A percentile compares a stretch with the other conserved stretches of the same genome.
phyloP scores from a whole-genome alignment of 1,140 invertebrate species.

The Thrips palmi region DNA sequence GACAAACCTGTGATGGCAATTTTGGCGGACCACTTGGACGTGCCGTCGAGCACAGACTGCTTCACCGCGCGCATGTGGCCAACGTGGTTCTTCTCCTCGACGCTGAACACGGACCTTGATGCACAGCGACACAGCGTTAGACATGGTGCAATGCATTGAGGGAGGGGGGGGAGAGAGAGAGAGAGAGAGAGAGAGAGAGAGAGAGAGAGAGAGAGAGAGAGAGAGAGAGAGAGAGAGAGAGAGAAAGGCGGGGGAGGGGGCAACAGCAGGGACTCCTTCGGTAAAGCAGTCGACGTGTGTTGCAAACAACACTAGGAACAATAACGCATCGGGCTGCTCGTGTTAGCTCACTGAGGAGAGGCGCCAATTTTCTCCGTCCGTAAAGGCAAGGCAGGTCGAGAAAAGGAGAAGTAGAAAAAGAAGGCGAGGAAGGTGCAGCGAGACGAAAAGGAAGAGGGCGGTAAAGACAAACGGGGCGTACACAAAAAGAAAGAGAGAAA shows the following conservation, averaged over 20 bases:
- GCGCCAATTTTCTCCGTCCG: neutral
- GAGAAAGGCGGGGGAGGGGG: no score
- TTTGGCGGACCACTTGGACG: conserved; percentile 99
- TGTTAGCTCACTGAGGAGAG: no score
- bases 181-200: conserved; percentile 5
- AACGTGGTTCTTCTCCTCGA: conserved; percentile 84
- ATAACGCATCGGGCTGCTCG: no score
- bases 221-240: conserved; percentile 4
- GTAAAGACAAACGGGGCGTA: no score
- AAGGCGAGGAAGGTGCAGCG: no score
- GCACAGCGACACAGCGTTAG: neutral
- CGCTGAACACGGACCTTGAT: conserved; percentile 80
- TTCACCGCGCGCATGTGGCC: conserved; percentile 96
- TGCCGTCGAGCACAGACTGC: conserved; percentile 96
- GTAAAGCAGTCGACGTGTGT: no score
- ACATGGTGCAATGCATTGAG: no score
- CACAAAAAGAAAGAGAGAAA: no score
- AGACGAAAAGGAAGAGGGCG: no score
- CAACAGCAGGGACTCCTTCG: no score
- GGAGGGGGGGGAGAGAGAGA: conserved; percentile 1
- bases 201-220: conserved; percentile 6
- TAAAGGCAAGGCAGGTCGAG: neutral
- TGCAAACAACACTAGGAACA: no score
- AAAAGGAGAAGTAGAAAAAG: conserved; percentile 7
- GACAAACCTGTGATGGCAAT: conserved; percentile 97